Conservation (phyloP, 2,797 vertebrate genomes). For the Xenops minutus region DNA sequence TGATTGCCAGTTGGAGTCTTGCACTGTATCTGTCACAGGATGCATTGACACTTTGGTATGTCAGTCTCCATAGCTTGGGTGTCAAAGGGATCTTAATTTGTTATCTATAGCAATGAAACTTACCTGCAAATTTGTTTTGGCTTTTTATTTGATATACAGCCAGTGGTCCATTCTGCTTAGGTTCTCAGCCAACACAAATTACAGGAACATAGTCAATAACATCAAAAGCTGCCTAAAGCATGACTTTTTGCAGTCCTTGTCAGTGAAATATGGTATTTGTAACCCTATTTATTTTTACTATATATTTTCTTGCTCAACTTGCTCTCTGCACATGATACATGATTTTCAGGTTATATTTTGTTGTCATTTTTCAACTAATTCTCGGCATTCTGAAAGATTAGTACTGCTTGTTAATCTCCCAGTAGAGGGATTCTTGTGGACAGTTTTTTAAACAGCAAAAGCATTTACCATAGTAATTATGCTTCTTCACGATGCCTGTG, state of each 20-base stretch:
- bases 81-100: background rate
- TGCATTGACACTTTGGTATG: background rate
- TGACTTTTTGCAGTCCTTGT: background rate
- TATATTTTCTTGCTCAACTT: background rate
- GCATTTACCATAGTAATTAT: background rate
- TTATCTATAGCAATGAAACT: background rate
- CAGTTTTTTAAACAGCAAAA: slow-evolving; percentile 18
- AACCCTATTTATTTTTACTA: background rate
- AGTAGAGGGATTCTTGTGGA: background rate
- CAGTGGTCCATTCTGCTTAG: background rate
- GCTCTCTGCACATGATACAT: background rate
- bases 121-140: background rate
- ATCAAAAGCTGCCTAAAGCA: background rate
- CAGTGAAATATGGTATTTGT: background rate
- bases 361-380: slow-evolving; percentile 23
- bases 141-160: background rate
- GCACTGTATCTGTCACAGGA: background rate
- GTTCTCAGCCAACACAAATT: background rate
- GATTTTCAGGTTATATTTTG: background rate
- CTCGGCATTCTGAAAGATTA: slow-evolving; percentile 5
- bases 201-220: background rate
- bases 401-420: background rate
- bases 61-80: background rate
- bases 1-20: background rate
- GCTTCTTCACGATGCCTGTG: background rate